Conservation (phyloP, 1,140 invertebrate species). For the Meteorus sp. region DNA sequence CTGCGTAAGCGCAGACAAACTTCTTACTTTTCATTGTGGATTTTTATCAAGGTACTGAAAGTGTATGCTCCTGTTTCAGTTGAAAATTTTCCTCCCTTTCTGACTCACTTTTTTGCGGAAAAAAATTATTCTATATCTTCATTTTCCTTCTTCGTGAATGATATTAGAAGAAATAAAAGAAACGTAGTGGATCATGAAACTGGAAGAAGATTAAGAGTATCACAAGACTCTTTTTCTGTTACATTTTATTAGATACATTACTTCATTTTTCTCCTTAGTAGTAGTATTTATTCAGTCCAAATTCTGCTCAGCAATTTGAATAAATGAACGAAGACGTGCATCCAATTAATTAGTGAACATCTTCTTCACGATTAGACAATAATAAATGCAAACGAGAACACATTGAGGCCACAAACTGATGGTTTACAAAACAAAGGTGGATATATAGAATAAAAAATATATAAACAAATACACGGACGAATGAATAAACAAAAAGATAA, state of each 20-base stretch:
- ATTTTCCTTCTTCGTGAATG: no score
- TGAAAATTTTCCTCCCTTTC: slow-evolving; percentile 4
- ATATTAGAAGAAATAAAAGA: no score
- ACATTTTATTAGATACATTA: no score
- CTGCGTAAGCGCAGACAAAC: slow-evolving; percentile 29
- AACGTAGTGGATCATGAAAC: no score
- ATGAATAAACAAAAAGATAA: neutral
- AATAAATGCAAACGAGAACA: slow-evolving; percentile 25
- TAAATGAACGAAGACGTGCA: slow-evolving; percentile 4
- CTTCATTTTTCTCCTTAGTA: neutral
- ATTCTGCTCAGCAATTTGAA: neutral
- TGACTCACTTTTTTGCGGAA: neutral
- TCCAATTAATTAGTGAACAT: slow-evolving; percentile 26
- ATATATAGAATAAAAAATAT: slow-evolving; percentile 28
- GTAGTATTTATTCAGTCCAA: neutral
- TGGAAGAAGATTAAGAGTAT: no score
- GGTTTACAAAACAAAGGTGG: neutral
- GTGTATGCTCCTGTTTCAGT: slow-evolving; percentile 13
- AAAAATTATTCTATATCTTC: neutral
- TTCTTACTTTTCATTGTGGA: slow-evolving; percentile 46
- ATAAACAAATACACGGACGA: no score
- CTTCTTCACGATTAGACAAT: slow-evolving; percentile 17
- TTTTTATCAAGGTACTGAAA: slow-evolving; percentile 39
- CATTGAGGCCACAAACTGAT: neutral
- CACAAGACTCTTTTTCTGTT: no score